phyloP scores from a whole-genome alignment of 2,113 vertebrate genomes.

The Morphnarchus princeps region DNA sequence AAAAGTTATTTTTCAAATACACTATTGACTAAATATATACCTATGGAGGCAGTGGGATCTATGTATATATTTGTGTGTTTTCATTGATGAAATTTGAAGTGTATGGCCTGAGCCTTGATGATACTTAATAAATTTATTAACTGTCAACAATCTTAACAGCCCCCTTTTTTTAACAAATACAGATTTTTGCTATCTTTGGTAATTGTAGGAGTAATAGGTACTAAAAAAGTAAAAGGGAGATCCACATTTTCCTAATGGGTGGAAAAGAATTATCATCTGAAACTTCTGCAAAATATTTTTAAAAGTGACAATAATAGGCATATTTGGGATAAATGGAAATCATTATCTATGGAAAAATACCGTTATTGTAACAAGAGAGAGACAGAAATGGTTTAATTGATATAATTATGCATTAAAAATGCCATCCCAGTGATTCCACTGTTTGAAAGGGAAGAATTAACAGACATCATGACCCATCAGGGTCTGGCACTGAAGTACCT shows the following conservation, averaged over 20 bases:
- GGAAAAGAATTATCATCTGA: neutral
- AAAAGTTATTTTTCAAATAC: neutral
- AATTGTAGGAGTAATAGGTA: neutral
- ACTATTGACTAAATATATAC: neutral
- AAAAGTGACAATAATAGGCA: neutral
- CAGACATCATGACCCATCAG: neutral
- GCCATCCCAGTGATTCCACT: neutral
- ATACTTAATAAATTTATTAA: neutral
- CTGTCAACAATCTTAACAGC: neutral
- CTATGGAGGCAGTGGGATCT: neutral
- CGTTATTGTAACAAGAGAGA: neutral
- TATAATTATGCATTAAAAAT: neutral
- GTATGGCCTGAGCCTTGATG: neutral
- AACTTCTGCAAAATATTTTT: neutral
- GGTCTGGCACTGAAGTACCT: neutral
- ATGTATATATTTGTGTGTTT: neutral
- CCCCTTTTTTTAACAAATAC: neutral
- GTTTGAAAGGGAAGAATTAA: neutral
- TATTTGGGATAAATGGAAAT: neutral
- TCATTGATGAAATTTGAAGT: neutral
- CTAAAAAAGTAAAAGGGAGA: neutral
- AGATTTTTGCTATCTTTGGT: neutral
- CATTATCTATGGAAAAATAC: neutral
- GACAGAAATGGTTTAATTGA: neutral
- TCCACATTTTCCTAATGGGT: neutral